These are phyloP conservation scores for Campylomormyrus tamandua DNA, from an alignment of 2,113 vertebrate genomes.

Conservation along the genomic window DNA sequence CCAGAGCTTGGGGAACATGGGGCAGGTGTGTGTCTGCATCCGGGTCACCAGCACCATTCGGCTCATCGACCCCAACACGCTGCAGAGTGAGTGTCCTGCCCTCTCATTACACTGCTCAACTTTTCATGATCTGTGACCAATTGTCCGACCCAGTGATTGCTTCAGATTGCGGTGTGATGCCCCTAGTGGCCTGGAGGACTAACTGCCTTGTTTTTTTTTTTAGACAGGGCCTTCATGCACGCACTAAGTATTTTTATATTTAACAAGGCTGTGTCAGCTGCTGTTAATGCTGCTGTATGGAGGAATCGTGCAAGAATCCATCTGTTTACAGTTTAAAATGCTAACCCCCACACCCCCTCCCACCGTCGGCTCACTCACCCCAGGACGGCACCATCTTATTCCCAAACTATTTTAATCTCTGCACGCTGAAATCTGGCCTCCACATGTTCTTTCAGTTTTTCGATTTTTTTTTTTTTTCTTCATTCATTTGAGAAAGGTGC, in stretches of 20 bases:
- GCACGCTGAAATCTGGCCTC: neutral
- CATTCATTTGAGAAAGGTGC: neutral
- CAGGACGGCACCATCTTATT: neutral
- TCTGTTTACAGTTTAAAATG: neutral
- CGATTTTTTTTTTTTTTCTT: neutral
- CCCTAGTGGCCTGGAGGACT: neutral
- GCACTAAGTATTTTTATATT: neutral
- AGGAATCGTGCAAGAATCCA: neutral
- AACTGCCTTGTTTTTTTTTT: neutral
- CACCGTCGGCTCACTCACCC: neutral
- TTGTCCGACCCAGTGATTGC: neutral
- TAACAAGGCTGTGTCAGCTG: neutral
- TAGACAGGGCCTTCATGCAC: neutral
- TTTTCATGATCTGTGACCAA: neutral
- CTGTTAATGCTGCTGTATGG: neutral
- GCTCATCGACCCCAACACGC: constrained; percentile 83
- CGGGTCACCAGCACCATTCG: constrained; percentile 86
- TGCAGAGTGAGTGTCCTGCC: constrained; percentile 75
- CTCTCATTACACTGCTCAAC: neutral
- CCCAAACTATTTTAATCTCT: neutral
- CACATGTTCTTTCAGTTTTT: neutral
- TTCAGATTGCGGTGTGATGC: neutral
- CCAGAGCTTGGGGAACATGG: constrained; percentile 90
- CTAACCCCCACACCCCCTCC: neutral
- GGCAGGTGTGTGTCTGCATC: constrained; percentile 87